These are phyloP conservation scores for Pristionchus fissidentatus DNA, from an alignment of 2,888 invertebrate species.

Conservation along the genomic window DNA sequence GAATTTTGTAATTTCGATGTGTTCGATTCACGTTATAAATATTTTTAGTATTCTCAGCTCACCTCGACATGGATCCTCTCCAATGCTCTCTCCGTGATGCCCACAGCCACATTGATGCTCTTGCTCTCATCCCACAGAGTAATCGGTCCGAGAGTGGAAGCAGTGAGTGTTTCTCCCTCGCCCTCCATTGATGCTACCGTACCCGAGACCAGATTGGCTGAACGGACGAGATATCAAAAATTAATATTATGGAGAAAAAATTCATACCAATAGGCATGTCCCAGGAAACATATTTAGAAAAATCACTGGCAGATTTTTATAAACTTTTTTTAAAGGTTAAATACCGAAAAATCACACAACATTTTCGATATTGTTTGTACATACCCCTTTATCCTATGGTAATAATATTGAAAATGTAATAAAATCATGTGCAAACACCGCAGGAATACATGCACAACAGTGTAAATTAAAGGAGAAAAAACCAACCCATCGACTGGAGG, in stretches of 20 bases:
- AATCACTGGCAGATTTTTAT: background rate
- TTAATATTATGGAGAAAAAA: background rate
- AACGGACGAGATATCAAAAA: background rate
- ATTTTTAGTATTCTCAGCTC: background rate
- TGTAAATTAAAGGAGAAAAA: background rate
- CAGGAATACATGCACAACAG: background rate
- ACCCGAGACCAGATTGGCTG: background rate
- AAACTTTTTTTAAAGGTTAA: too few species aligned
- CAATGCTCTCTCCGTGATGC: background rate
- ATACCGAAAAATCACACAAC: too few species aligned
- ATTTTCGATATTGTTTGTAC: too few species aligned
- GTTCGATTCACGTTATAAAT: background rate
- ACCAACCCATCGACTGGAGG: slow-evolving; percentile 29
- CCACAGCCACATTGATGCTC: background rate
- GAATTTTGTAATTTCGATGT: too few species aligned
- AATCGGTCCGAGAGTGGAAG: background rate
- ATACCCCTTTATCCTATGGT: too few species aligned
- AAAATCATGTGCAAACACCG: too few species aligned
- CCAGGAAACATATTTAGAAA: background rate
- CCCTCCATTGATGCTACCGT: background rate
- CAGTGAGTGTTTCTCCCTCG: background rate
- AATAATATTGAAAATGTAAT: too few species aligned
- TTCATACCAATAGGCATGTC: too few species aligned
- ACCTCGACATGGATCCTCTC: slow-evolving; percentile 19
- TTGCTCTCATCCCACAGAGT: slow-evolving; percentile 21